Evolutionary conservation across 2,888 invertebrate species (phyloP).

Genomic region (Drosophila atroscutellata): DNA sequence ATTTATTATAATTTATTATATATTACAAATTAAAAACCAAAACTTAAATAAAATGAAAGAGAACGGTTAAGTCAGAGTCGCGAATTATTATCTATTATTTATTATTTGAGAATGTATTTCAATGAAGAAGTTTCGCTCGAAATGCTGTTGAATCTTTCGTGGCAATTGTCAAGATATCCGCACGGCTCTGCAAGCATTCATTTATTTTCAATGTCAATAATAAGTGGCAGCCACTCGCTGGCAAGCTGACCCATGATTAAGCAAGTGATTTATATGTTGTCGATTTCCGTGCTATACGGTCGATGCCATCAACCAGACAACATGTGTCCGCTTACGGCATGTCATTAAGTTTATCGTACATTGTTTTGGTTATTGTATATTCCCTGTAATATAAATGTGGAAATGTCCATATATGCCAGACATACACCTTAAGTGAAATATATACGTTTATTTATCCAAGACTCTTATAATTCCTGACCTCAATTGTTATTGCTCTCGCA

Average conservation of each 20-base stretch:
- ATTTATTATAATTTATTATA: too few relatives aligned
- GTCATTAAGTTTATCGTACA: neutral
- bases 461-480: neutral
- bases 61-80: too few relatives aligned
- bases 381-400: neutral
- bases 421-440: neutral
- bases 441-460: neutral
- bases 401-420: too few relatives aligned
- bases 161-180: constrained; percentile 6
- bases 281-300: constrained; percentile 13
- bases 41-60: too few relatives aligned
- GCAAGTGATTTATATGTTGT: constrained; percentile 40
- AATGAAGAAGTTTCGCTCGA: constrained; percentile 22
- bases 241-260: constrained; percentile 24
- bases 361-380: neutral
- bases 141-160: constrained; percentile 37
- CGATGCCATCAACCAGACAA: neutral
- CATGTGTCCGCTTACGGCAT: neutral
- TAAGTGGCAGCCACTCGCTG: constrained; percentile 11
- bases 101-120: constrained; percentile 8
- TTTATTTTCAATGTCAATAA: constrained; percentile 45
- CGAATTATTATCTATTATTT: neutral
- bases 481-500: neutral
- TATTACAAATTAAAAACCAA: too few relatives aligned
- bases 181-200: constrained; percentile 24